phyloP scores from a whole-genome alignment of 2,888 invertebrate genomes.

The Eumerus sabulonum region DNA sequence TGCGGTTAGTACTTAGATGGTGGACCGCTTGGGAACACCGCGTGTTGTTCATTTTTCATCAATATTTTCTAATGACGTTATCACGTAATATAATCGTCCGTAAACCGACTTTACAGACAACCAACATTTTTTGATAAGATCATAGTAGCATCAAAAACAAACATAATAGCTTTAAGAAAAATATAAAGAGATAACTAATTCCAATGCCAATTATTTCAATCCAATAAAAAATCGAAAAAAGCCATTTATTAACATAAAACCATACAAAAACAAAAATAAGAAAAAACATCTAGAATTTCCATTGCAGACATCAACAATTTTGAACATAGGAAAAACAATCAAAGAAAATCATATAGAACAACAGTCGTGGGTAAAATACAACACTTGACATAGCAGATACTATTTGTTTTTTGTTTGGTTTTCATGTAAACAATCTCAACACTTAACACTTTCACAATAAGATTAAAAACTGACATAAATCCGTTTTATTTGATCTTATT shows the following conservation, averaged over 20 bases:
- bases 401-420: slow-evolving; percentile 12
- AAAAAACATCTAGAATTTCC: slow-evolving; percentile 14
- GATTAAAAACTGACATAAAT: slow-evolving; percentile 68
- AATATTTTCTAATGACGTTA: too few species aligned
- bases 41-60: too few species aligned
- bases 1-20: too few species aligned
- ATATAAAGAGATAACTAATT: slow-evolving; percentile 8
- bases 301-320: slow-evolving; percentile 41
- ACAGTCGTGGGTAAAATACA: slow-evolving; percentile 29
- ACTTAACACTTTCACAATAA: slow-evolving; percentile 59
- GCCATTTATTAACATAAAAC: slow-evolving; percentile 24
- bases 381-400: slow-evolving; percentile 46
- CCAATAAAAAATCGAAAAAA: slow-evolving; percentile 16
- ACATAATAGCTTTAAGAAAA: background rate
- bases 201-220: slow-evolving; percentile 37
- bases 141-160: background rate
- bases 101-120: too few species aligned
- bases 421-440: slow-evolving; percentile 28
- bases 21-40: too few species aligned
- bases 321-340: background rate
- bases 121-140: too few species aligned
- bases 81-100: too few species aligned
- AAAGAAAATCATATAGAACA: slow-evolving; percentile 13
- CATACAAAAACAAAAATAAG: slow-evolving; percentile 1
- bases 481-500: slow-evolving; percentile 22